Evolutionary conservation across 2,113 vertebrate genomes (phyloP), one percentile per base, ranked within the genome.

Genomic region (Dolichallabes microphthalmus): DNA sequence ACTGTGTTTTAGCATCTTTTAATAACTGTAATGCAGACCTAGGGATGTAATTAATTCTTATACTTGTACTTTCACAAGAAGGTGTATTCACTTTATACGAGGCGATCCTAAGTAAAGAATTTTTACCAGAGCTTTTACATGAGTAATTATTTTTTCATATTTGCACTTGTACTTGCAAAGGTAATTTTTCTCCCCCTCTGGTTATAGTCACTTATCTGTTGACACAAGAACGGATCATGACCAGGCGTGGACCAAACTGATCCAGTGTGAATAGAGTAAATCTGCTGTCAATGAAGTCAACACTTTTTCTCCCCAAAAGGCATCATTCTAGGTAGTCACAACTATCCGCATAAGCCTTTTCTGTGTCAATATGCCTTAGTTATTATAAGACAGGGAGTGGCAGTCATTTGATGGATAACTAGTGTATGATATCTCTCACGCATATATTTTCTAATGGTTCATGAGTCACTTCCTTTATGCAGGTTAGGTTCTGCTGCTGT

Each of bases 401-500:
- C 80, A 39, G 88, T 87, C 78, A 86, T 80, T 82, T 80, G 80
- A 85, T 83, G 80, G 74, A 85, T 79, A 78, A 27, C 75, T 79
- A 57, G 12, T 74, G 80, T 80, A 79, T 85, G 86, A 83, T 76
- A 69, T 85, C 86, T 89, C 69, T 78, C 88, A 85, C 27, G 68
- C 83, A 87, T 85, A 87, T 87, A 85, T 82, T 85, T 87, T 76
- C 63, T 63, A 66, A 58, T 68, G 66, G 32, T 82, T 73, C n/a
- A 27, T 85, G 82, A 85, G 60, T 89, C 86, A 87, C 57, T 85
- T 89, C 86, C 83, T 83, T 22, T 80, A 58, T 69, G 68, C 73
- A 86, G 80, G 79, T 76, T 82, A 20, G 69, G n/a, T 64, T 81
- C 25, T 61, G 45, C 35, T 82, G 25, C 25, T 82, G 45, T 63